Percentiles rank a stretch among this genome's conserved stretches.
phyloP scores from a whole-genome alignment of 2,797 vertebrate genomes.

The Pangasius djambal region DNA sequence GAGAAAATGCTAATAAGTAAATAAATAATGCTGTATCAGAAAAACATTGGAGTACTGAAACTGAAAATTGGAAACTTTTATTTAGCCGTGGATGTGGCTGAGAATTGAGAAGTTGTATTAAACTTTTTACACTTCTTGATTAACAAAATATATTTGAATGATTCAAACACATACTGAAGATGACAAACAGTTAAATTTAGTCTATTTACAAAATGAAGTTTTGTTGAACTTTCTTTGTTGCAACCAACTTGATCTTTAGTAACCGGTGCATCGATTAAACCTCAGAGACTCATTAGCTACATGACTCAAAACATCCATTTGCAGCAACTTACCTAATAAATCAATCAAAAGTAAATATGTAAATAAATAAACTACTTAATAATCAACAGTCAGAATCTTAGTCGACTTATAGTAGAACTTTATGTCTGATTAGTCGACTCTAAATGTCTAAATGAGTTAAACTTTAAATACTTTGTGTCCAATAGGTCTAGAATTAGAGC shows the following conservation, averaged over 20 bases:
- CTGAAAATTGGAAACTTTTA: background rate
- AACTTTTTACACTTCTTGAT: too few species aligned
- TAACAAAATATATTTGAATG: too few species aligned
- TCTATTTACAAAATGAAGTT: background rate
- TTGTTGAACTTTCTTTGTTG: background rate
- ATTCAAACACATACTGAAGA: background rate
- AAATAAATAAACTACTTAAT: background rate
- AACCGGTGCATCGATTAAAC: background rate
- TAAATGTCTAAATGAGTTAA: background rate
- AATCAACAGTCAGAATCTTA: background rate
- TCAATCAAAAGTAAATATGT: background rate
- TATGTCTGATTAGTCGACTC: background rate
- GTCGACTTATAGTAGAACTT: background rate
- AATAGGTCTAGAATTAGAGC: background rate
- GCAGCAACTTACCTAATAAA: background rate
- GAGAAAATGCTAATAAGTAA: background rate
- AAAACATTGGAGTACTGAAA: background rate
- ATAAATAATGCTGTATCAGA: background rate
- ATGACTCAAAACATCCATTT: background rate
- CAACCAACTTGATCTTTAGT: background rate
- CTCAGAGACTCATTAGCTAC: background rate
- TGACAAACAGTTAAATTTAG: background rate
- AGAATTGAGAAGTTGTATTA: background rate
- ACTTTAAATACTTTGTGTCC: background rate
- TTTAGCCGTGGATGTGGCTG: background rate